Base-by-base conservation (phyloP, 1,140 invertebrate species). In the Thaumetopoea pityocampa region DNA sequence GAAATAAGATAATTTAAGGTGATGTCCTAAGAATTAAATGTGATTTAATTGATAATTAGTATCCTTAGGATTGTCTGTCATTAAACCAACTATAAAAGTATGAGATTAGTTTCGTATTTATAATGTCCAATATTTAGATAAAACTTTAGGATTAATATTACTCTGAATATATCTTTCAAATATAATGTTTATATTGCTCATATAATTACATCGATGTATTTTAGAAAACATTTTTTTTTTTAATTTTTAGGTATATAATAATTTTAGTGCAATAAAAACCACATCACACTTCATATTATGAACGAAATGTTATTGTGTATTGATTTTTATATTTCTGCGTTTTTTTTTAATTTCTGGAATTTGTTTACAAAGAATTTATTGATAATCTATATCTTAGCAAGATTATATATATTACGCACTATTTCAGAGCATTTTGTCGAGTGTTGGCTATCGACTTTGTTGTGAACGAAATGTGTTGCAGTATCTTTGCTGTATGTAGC, bases 161-260 rank as follows among this genome's bases (percentile, higher is more conserved):
- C 32, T 36, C 1, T 24, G 17, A 12, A 16, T 26, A 30, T 42
- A 32, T 15, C 27, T 30, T 30, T 24, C n/a, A 19, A 32, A 22
- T 32, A 27, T 18, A 12, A 10, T 24, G 11, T 23, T 42, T 41
- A 33, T 36, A 36, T 46, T 40, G 44, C 44, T 47, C 44, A 47
- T 40, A 24, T 47, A 35, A 34, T 40, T 40, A 47, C 44, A 47
- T 47, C 44, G 44, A 47, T 47, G 23, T 40, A 40, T 40, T 47
- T 38, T 38, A 38, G 24, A 38, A 28, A 19, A 40, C 32, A 24
- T 23, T 42, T 24, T 24, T 26, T 9, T 24, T 42, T 42, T 24
- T 32, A n/a, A 11, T 32, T 24, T 17, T 8, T 9, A 24, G 14
- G n/a, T n/a, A n/a, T 36, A 6, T 26, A 23, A 24, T 29, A 32